Evolutionary conservation across 2,888 invertebrate genomes (phyloP).

Genomic region (Steinernema hermaphroditum): DNA sequence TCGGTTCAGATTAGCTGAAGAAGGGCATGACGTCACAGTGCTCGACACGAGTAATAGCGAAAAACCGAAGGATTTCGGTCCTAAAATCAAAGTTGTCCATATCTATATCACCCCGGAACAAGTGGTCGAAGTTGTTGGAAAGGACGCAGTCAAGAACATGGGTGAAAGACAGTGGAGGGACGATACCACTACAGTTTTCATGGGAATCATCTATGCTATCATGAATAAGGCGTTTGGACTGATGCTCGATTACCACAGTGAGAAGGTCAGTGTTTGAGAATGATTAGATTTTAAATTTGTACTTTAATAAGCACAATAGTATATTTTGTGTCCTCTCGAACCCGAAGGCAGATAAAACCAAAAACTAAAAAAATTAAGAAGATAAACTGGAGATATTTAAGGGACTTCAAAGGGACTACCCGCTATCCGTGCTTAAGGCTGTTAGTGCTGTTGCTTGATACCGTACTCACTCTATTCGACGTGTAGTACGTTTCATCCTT

Average conservation of each 20-base stretch:
- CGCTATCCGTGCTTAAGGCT: too few relatives aligned
- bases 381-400: too few relatives aligned
- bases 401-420: too few relatives aligned
- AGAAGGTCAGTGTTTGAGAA: neutral
- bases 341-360: too few relatives aligned
- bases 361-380: too few relatives aligned
- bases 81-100: slow-evolving; percentile 12
- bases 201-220: neutral
- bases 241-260: neutral
- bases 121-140: neutral
- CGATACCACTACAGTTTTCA: neutral
- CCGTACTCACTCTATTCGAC: too few relatives aligned
- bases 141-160: neutral
- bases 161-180: neutral
- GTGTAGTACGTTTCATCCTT: too few relatives aligned
- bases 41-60: slow-evolving; percentile 1
- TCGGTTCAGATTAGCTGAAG: slow-evolving; percentile 7
- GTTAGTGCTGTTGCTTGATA: too few relatives aligned
- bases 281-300: too few relatives aligned
- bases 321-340: too few relatives aligned
- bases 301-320: too few relatives aligned
- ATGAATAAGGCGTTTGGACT: slow-evolving; percentile 16
- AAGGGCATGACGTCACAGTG: slow-evolving; percentile 16
- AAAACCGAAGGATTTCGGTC: slow-evolving; percentile 7
- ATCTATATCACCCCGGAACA: slow-evolving; percentile 1